Percentiles rank a stretch among this genome's conserved stretches.
Evolutionary conservation across 2,113 vertebrate genomes (phyloP).

Genomic region (Rhabdornis inornatus): DNA sequence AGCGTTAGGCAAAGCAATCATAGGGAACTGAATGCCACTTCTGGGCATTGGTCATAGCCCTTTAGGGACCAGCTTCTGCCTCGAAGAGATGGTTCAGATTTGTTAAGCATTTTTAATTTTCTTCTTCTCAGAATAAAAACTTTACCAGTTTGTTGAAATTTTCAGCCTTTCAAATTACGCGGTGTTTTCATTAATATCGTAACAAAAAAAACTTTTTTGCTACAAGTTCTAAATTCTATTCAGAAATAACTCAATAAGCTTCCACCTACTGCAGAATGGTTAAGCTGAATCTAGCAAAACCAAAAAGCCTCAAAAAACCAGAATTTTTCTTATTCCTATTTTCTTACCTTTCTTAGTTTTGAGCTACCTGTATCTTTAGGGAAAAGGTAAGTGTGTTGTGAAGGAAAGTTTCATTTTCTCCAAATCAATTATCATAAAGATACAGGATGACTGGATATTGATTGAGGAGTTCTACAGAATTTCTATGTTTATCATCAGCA

Average conservation of each 20-base stretch:
- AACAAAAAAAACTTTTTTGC: background rate
- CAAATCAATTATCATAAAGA: background rate
- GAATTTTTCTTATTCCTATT: background rate
- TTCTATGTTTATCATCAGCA: background rate
- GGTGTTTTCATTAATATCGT: background rate
- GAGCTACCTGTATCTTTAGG: background rate
- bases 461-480: background rate
- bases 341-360: background rate
- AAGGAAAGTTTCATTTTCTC: background rate
- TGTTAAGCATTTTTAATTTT: background rate
- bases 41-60: background rate
- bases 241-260: background rate
- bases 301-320: fast-evolving
- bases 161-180: background rate
- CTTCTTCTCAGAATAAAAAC: background rate
- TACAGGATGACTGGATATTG: background rate
- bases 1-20: background rate
- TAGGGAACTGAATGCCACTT: background rate
- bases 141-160: background rate
- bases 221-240: background rate
- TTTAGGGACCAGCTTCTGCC: background rate
- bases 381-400: background rate
- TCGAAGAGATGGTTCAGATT: background rate
- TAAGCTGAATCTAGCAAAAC: background rate
- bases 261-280: background rate